Evolutionary conservation across 2,113 vertebrate species (phyloP).

Genomic region (Apodemus sylvaticus): DNA sequence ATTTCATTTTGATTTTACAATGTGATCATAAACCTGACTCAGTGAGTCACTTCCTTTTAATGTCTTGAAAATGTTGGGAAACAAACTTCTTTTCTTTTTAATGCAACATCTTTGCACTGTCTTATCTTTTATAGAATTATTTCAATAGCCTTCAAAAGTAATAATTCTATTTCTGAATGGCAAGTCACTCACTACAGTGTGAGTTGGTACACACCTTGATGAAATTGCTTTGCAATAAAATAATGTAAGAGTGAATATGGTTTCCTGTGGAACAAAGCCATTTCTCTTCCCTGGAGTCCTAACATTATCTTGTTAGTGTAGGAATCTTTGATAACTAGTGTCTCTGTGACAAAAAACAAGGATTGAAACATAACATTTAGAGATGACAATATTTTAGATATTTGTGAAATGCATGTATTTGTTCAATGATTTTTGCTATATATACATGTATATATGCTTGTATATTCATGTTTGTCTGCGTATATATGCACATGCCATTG

Average conservation of each 20-base stretch:
- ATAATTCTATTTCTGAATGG: slow-evolving; percentile 39
- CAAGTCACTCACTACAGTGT: not conserved
- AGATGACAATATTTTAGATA: not conserved
- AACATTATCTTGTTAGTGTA: not conserved
- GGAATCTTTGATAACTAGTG: no score
- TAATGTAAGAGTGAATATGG: not conserved
- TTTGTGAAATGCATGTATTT: no score
- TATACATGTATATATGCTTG: not conserved
- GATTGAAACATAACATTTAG: not conserved
- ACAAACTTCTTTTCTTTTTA: slow-evolving; percentile 51
- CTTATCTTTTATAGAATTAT: not conserved
- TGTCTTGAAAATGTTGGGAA: slow-evolving; percentile 13
- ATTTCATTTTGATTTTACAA: slow-evolving; percentile 6
- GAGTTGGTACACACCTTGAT: not conserved
- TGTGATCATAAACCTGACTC: not conserved
- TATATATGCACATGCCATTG: rapidly evolving
- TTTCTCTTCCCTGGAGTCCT: not conserved
- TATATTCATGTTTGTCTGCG: not conserved
- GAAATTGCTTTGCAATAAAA: not conserved
- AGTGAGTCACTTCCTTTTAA: slow-evolving; percentile 10
- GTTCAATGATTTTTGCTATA: no score
- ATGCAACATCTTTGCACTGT: slow-evolving; percentile 21
- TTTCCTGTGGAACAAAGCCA: not conserved
- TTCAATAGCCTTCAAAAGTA: slow-evolving; percentile 21
- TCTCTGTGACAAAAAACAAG: not conserved